Conservation (phyloP, 2,113 vertebrate species). For the Parus major region DNA sequence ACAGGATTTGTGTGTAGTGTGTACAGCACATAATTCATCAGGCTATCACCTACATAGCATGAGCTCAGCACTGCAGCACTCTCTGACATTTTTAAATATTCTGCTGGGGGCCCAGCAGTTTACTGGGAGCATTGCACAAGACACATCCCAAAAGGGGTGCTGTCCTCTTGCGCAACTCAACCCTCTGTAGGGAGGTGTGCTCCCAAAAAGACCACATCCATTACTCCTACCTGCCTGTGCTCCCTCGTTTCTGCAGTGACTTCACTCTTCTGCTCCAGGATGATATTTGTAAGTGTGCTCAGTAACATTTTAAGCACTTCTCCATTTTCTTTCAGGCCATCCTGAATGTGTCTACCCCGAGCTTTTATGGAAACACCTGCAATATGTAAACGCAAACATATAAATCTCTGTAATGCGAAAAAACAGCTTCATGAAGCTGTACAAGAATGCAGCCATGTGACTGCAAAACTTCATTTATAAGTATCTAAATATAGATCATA, state of each 20-base stretch:
- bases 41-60: constrained; percentile 47
- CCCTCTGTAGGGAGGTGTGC: background rate
- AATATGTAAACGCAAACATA: background rate
- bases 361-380: constrained; percentile 80
- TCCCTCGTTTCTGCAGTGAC: constrained; percentile 74
- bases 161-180: background rate
- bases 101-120: background rate
- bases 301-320: constrained; percentile 73
- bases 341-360: constrained; percentile 73
- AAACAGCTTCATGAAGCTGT: background rate
- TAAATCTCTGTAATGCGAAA: constrained; percentile 36
- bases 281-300: constrained; percentile 63
- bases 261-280: constrained; percentile 72
- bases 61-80: constrained; percentile 58
- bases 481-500: constrained; percentile 66
- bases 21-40: constrained; percentile 43
- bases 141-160: background rate
- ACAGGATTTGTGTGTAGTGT: constrained; percentile 57
- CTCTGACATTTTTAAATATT: constrained; percentile 40
- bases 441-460: background rate
- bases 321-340: constrained; percentile 80
- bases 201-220: background rate
- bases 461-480: constrained; percentile 49
- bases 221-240: constrained; percentile 66
- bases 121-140: background rate